These are phyloP conservation scores for Botia kubotai DNA, from an alignment of 2,797 vertebrate species.

Conservation along the genomic window DNA sequence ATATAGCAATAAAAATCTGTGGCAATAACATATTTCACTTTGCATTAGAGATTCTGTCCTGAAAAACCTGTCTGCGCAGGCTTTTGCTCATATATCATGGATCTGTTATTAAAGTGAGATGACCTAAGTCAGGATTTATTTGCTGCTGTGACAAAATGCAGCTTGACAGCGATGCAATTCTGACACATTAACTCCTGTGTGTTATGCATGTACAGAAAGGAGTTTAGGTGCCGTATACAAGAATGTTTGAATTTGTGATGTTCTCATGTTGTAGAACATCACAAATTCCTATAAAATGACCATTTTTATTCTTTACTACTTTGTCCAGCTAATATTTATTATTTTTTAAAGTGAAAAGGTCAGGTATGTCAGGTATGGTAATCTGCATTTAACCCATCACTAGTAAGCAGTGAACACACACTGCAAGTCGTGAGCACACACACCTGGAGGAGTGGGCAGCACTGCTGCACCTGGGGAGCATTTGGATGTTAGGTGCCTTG, in stretches of 20 bases:
- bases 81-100: slow-evolving; percentile 80
- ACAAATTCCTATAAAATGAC: no score
- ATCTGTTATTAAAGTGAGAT: slow-evolving; percentile 78
- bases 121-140: slow-evolving; percentile 77
- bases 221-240: slow-evolving; percentile 48
- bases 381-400: no score
- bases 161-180: slow-evolving; percentile 75
- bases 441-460: no score
- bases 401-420: no score
- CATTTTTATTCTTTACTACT: no score
- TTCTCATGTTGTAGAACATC: background rate
- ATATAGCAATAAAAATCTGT: slow-evolving; percentile 71
- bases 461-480: no score
- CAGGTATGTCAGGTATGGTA: no score
- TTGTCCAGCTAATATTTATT: no score
- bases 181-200: slow-evolving; percentile 62
- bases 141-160: slow-evolving; percentile 70
- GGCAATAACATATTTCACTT: slow-evolving; percentile 78
- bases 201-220: slow-evolving; percentile 62
- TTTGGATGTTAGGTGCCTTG: no score
- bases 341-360: no score
- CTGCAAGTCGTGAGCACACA: no score
- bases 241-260: background rate
- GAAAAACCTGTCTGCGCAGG: slow-evolving; percentile 61
- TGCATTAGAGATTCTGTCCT: slow-evolving; percentile 68